Percentiles rank a stretch among this genome's conserved stretches.
Conservation (phyloP, 1,140 invertebrate genomes). For the Drosophila novamexicana region DNA sequence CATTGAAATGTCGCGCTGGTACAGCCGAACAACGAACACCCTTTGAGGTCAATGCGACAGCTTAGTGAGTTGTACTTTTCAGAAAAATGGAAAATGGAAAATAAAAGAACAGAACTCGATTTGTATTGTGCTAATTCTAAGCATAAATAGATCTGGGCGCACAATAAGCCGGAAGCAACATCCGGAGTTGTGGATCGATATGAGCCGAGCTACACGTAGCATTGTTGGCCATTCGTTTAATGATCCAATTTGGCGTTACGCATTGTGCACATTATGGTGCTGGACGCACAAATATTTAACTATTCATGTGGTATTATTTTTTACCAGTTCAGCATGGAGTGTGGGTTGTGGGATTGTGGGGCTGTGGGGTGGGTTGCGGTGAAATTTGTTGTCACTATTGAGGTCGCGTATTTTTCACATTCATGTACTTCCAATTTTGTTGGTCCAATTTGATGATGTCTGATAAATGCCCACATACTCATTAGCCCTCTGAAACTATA, state of each 20-base stretch:
- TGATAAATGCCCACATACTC: slow-evolving; percentile 31
- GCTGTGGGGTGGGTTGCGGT: slow-evolving; percentile 9
- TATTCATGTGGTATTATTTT: slow-evolving; percentile 48
- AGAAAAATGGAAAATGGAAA: neutral
- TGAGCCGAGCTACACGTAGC: slow-evolving; percentile 70
- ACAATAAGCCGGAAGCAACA: slow-evolving; percentile 83
- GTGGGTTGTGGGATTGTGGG: neutral
- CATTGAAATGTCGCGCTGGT: neutral
- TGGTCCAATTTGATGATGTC: slow-evolving; percentile 65
- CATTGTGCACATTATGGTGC: slow-evolving; percentile 79
- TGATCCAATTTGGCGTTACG: slow-evolving; percentile 82
- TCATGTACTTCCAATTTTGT: slow-evolving; percentile 43
- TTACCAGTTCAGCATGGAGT: slow-evolving; percentile 1
- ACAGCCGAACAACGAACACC: slow-evolving; percentile 1
- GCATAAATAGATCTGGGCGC: slow-evolving; percentile 69
- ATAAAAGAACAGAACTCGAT: slow-evolving; percentile 6
- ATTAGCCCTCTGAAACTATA: slow-evolving; percentile 19
- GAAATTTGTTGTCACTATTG: slow-evolving; percentile 63
- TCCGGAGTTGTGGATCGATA: slow-evolving; percentile 82
- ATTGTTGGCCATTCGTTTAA: slow-evolving; percentile 68
- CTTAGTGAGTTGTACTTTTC: slow-evolving; percentile 36
- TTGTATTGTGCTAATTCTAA: slow-evolving; percentile 50
- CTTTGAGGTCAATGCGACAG: slow-evolving; percentile 71
- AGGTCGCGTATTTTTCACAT: slow-evolving; percentile 58
- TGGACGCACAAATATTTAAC: slow-evolving; percentile 46